Base-by-base conservation (phyloP, 2,113 vertebrate species). In the Gadus macrocephalus region DNA sequence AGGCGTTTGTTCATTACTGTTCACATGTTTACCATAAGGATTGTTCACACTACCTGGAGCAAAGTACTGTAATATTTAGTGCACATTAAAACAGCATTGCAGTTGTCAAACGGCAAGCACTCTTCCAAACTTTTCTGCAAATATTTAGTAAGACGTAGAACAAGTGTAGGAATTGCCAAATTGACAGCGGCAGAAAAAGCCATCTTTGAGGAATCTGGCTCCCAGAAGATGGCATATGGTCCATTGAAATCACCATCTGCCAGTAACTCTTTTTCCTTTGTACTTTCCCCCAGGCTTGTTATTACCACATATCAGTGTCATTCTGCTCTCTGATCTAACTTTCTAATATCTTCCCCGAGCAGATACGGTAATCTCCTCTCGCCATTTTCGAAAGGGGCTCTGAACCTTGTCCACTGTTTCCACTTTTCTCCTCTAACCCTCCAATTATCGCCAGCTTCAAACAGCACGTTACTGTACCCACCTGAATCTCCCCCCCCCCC, bases 361-460 rank as follows among this genome's bases (percentile, higher is more conserved):
- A 76, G 31, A 62, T 71, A 66, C 77, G 74, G 75, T 83, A 74
- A 81, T 75, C 65, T n/a, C 7, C 20, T 17, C 22, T 38, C 19
- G 42, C 42, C 42, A 49, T 9, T 25, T 25, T 5, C 31, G 31
- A 35, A 14, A 12, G 8, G 42, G 12, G 42, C 8, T 49, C 42
- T 14, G 8, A 14, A 42, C 38, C 5, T 11, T 12, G 42, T 42
- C 38, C 38, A 42, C 74, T 27, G 42, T 49, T 49, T 49, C 42
- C 42, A 49, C 42, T 49, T 49, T 49, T 49, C 6, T 14, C 11
- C 42, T 49, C 42, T 49, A 49, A 64, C 66, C 72, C 76, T 72
- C 63, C 73, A 77, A 77, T 80, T 81, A 81, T 70, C 62, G 70
- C 55, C 19, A 68, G 79, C 79, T 85, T 83, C 64, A 87, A 81